Percentiles rank a stretch among this genome's conserved stretches.
Evolutionary conservation across 1,140 invertebrate species (phyloP).

Genomic region (Sycophila sp.): DNA sequence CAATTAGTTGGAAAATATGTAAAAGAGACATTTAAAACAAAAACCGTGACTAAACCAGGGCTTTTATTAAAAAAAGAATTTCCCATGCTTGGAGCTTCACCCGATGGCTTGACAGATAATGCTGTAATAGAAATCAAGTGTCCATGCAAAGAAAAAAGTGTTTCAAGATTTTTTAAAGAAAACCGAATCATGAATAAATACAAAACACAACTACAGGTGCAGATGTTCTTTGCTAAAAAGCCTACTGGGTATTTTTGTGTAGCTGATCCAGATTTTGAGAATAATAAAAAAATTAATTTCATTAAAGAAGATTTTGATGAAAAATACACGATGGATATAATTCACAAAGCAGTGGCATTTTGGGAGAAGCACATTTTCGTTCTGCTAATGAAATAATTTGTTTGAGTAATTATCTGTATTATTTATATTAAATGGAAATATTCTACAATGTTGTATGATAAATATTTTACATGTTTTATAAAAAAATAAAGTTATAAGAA

Average conservation of each 20-base stretch:
- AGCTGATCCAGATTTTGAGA: constrained; percentile 45
- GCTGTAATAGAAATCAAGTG: constrained; percentile 66
- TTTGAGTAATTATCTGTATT: background rate
- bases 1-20: constrained; percentile 19
- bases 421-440: no score
- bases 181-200: constrained; percentile 59
- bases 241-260: constrained; percentile 54
- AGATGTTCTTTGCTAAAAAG: constrained; percentile 62
- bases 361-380: constrained; percentile 31
- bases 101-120: constrained; percentile 62
- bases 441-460: no score
- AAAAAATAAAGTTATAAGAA: no score
- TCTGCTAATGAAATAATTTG: constrained; percentile 8
- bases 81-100: constrained; percentile 58
- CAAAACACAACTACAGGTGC: constrained; percentile 64
- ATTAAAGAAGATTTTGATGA: background rate
- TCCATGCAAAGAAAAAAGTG: constrained; percentile 57
- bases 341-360: constrained; percentile 40
- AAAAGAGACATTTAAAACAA: background rate
- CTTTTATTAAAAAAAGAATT: constrained; percentile 38
- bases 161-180: constrained; percentile 55
- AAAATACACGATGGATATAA: constrained; percentile 8
- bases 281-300: constrained; percentile 1
- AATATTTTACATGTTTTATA: no score
- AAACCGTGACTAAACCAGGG: constrained; percentile 31